phyloP scores from a whole-genome alignment of 1,140 invertebrate species.

The Lutraria rhynchaena region DNA sequence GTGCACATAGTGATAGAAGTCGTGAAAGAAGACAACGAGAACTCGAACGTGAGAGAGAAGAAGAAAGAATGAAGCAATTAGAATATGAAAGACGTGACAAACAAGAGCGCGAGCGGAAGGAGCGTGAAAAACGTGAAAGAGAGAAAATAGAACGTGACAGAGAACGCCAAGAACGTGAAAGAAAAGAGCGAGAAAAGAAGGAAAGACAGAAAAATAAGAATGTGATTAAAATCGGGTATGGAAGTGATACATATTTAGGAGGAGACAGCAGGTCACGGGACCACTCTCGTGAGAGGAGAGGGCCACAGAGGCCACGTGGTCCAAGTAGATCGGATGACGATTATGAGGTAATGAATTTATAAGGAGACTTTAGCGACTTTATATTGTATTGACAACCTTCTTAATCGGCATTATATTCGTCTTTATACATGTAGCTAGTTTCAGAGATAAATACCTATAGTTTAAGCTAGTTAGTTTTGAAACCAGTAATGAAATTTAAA shows the following conservation, averaged over 20 bases:
- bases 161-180: background rate
- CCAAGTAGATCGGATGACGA: slow-evolving; percentile 48
- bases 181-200: background rate
- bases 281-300: slow-evolving; percentile 1
- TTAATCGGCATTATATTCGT: no score
- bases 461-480: no score
- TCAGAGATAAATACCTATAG: no score
- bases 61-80: slow-evolving; percentile 17
- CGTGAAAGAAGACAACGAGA: slow-evolving; percentile 11
- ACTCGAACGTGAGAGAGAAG: slow-evolving; percentile 22
- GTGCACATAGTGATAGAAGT: slow-evolving; percentile 27
- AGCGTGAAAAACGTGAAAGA: slow-evolving; percentile 32
- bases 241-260: background rate
- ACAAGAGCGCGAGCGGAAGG: slow-evolving; percentile 3
- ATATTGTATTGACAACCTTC: no score
- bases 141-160: slow-evolving; percentile 30
- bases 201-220: background rate
- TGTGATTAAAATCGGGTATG: slow-evolving; percentile 33
- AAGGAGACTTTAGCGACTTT: no score
- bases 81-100: slow-evolving; percentile 47
- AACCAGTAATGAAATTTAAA: no score
- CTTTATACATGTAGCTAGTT: no score
- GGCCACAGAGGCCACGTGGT: background rate
- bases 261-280: background rate
- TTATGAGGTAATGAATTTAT: slow-evolving; percentile 49